A percentile compares a stretch with the other conserved stretches of the same genome.
Conservation (phyloP, 37 sponge, comb jelly and placozoan genomes). For the Dysidea cf. avara region DNA sequence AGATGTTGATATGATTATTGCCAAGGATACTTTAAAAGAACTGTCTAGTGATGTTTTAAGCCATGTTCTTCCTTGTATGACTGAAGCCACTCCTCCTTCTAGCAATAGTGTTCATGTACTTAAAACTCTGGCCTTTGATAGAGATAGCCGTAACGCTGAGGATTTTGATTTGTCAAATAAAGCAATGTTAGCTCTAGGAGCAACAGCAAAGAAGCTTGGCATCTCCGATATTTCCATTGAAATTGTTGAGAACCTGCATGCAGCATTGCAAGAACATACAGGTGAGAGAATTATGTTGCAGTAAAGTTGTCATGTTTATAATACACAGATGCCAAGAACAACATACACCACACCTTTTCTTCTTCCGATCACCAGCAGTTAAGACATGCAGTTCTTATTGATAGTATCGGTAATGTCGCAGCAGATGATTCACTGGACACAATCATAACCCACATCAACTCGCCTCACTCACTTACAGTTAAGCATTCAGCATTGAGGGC, state of each 20-base stretch:
- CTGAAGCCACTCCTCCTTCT: no score
- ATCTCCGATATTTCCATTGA: constrained; percentile 6
- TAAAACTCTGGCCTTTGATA: constrained; percentile 3
- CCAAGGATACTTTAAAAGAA: no score
- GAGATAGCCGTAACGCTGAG: not conserved
- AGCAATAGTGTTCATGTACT: constrained; percentile 11
- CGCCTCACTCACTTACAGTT: not conserved
- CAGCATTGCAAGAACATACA: constrained; percentile 9
- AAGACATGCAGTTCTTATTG: constrained; percentile 35
- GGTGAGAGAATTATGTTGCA: not conserved
- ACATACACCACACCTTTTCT: no score
- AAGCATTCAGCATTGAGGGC: constrained; percentile 62
- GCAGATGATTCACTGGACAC: constrained; percentile 5
- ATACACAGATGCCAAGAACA: no score
- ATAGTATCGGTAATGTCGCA: constrained; percentile 63
- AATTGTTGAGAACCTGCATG: constrained; percentile 25
- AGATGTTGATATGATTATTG: no score
- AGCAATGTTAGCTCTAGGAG: constrained; percentile 52
- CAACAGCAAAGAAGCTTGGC: constrained; percentile 22
- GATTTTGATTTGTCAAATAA: not conserved
- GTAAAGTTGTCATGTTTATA: not conserved
- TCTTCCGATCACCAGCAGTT: not conserved
- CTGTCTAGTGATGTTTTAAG: no score
- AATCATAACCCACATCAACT: constrained; percentile 14
- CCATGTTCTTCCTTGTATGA: no score